phyloP scores from a whole-genome alignment of 2,113 vertebrate species.

The Sakesphorus luctuosus region DNA sequence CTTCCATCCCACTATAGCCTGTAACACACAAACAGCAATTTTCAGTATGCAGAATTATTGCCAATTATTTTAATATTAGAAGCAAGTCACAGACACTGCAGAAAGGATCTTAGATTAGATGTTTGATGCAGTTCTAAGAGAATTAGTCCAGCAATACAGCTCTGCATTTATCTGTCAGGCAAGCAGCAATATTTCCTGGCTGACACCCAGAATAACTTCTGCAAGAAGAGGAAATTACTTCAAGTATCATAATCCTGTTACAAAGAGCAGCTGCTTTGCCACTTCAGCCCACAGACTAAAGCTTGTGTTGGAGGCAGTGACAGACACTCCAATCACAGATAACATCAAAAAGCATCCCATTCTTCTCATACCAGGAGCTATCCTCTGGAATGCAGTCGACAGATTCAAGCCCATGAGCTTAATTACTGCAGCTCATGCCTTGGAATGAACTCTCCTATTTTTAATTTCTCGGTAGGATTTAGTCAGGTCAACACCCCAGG shows the following conservation, averaged over 20 bases:
- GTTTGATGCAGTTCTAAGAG: background rate
- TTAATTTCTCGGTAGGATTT: background rate
- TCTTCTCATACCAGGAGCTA: background rate
- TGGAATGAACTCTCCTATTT: background rate
- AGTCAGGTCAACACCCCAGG: background rate
- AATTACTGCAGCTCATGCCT: background rate
- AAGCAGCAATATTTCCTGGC: background rate
- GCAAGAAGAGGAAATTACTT: constrained; percentile 12
- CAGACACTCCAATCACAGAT: background rate
- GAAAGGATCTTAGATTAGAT: background rate
- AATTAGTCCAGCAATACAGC: background rate
- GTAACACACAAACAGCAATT: background rate
- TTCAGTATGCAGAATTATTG: background rate
- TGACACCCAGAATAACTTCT: background rate
- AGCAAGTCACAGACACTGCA: background rate
- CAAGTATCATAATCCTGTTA: background rate
- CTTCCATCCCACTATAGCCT: background rate
- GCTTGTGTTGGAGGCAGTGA: background rate
- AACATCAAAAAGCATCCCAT: background rate
- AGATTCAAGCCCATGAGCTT: background rate
- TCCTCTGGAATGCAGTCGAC: background rate
- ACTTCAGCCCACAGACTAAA: background rate
- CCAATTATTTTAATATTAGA: background rate
- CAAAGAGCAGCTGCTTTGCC: background rate
- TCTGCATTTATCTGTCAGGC: background rate